Conservation (phyloP, 2,113 vertebrate species). For the Chionomys nivalis region DNA sequence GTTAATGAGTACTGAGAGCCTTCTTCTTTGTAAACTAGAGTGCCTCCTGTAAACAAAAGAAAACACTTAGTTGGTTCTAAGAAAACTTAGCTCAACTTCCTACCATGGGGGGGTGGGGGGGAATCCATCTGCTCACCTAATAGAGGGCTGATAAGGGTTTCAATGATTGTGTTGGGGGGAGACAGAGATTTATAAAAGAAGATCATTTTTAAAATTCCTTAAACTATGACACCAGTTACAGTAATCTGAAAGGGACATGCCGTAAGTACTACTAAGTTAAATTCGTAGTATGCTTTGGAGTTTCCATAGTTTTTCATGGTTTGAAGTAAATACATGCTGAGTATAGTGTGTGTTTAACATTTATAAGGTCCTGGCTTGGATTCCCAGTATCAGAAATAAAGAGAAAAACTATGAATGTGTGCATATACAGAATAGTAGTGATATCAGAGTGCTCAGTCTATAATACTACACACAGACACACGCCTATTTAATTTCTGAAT, state of each 20-base stretch:
- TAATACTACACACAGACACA: neutral
- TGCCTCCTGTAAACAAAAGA: slow-evolving; percentile 32
- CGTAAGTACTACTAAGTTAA: slow-evolving; percentile 9
- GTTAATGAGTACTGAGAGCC: slow-evolving; percentile 18
- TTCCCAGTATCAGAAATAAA: neutral
- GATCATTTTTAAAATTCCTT: slow-evolving; percentile 48
- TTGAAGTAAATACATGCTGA: neutral
- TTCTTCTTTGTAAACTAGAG: slow-evolving; percentile 52
- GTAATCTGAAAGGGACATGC: slow-evolving; percentile 27
- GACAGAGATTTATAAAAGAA: slow-evolving; percentile 6
- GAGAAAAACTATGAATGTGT: neutral
- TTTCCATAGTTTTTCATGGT: slow-evolving; percentile 43
- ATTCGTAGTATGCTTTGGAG: neutral
- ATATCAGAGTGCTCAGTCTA: slow-evolving; percentile 61
- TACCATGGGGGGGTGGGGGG: neutral
- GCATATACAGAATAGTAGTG: slow-evolving; percentile 19
- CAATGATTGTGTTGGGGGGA: neutral
- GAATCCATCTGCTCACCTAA: slow-evolving; percentile 1
- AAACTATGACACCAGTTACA: slow-evolving; percentile 39
- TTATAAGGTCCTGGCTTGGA: neutral
- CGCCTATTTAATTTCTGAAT: slow-evolving; percentile 67
- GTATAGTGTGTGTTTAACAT: neutral
- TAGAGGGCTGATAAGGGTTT: neutral
- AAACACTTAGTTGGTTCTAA: slow-evolving; percentile 31
- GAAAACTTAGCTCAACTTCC: neutral